Conservation (phyloP, 2,113 vertebrate genomes). For the Dicerorhinus sumatrensis region DNA sequence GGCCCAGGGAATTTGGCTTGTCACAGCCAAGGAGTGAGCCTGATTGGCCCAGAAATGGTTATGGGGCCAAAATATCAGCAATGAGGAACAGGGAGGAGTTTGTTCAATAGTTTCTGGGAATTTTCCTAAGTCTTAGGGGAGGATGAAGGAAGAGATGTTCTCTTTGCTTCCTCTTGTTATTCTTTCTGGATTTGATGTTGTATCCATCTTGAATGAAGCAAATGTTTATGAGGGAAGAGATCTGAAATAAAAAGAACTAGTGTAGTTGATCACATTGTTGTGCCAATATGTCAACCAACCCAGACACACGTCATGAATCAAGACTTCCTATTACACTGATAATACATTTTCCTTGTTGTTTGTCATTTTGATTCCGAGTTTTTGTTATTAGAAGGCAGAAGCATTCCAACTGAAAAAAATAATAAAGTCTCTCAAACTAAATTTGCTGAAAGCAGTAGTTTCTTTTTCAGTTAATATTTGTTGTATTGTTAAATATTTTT, state of each 20-base stretch:
- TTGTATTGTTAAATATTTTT: constrained; percentile 49
- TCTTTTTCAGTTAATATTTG: constrained; percentile 28
- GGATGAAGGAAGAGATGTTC: neutral
- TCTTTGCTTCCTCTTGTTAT: neutral
- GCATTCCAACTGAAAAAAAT: constrained; percentile 17
- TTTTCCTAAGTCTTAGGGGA: neutral
- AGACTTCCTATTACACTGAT: neutral
- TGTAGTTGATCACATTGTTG: neutral
- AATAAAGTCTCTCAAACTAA: constrained; percentile 53
- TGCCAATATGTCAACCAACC: neutral
- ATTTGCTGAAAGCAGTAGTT: constrained; percentile 52
- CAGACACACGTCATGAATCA: constrained; percentile 1
- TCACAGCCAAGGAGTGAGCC: neutral
- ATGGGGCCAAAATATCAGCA: neutral
- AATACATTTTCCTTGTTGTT: constrained; percentile 36
- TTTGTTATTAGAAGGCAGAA: constrained; percentile 56
- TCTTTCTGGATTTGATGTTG: constrained; percentile 2
- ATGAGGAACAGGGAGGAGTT: neutral
- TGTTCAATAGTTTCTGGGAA: neutral
- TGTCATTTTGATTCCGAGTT: constrained; percentile 3
- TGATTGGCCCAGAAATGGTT: neutral
- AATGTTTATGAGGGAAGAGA: constrained; percentile 10
- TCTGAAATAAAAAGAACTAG: neutral
- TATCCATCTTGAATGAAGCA: neutral
- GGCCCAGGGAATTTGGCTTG: neutral